phyloP scores from a whole-genome alignment of 2,113 vertebrate species.

The Chiloscyllium plagiosum region DNA sequence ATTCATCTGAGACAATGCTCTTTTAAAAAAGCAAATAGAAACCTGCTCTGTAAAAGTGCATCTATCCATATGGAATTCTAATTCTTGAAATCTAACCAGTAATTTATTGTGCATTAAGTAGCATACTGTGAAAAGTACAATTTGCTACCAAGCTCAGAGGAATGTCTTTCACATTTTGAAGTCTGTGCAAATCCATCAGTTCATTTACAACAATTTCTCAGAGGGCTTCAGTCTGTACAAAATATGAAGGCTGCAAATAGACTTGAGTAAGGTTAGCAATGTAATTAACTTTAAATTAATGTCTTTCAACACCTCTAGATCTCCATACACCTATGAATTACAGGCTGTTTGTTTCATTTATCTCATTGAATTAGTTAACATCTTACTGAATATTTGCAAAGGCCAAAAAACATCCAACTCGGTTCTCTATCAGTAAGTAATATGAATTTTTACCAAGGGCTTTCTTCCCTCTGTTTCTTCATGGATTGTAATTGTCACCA shows the following conservation, averaged over 20 bases:
- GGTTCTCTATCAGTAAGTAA: background rate
- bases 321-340: constrained; percentile 1
- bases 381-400: background rate
- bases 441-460: background rate
- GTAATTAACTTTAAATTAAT: constrained; percentile 14
- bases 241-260: constrained; percentile 13
- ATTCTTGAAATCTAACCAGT: constrained; percentile 40
- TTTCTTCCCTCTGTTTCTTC: background rate
- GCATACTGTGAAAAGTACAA: constrained; percentile 33
- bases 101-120: constrained; percentile 42
- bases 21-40: constrained; percentile 44
- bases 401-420: background rate
- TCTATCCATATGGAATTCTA: constrained; percentile 39
- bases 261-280: background rate
- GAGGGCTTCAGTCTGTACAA: constrained; percentile 21
- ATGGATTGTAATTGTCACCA: background rate
- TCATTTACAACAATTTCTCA: constrained; percentile 42
- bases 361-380: background rate
- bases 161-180: constrained; percentile 39
- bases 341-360: background rate
- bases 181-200: constrained; percentile 33
- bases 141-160: constrained; percentile 39
- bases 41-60: constrained; percentile 40
- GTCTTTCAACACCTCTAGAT: background rate
- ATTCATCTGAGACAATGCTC: constrained; percentile 42